A percentile compares a stretch with the other conserved stretches of the same genome.
Evolutionary conservation across 2,888 invertebrate species (phyloP).

Genomic region (Luperina nickerlii): DNA sequence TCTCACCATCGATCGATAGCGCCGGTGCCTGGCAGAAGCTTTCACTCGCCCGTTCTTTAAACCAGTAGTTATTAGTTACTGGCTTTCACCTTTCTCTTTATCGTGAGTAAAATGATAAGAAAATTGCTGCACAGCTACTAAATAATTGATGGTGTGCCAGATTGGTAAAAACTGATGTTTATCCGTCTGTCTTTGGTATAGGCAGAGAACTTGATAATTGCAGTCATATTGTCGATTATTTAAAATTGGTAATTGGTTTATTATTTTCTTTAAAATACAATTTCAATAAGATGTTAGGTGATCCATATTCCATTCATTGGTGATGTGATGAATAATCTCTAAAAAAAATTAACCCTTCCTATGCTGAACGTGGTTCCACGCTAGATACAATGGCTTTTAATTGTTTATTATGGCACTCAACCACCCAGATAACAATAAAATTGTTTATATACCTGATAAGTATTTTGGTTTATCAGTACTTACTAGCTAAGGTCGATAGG

Average conservation of each 20-base stretch:
- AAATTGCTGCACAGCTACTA: background rate
- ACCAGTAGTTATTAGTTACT: background rate
- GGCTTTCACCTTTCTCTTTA: slow-evolving; percentile 57
- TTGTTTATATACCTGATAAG: background rate
- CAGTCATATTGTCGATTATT: background rate
- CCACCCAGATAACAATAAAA: background rate
- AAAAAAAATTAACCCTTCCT: no score
- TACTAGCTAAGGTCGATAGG: background rate
- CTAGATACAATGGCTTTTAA: no score
- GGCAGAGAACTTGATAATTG: background rate
- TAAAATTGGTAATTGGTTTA: background rate
- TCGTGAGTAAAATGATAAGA: slow-evolving; percentile 21
- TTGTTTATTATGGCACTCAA: no score
- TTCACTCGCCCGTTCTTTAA: slow-evolving; percentile 25
- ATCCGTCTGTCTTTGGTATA: background rate
- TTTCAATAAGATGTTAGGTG: background rate
- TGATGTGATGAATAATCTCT: background rate
- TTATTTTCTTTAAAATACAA: background rate
- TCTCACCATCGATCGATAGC: slow-evolving; percentile 36
- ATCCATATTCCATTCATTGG: background rate
- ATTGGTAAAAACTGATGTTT: background rate
- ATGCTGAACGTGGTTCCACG: no score
- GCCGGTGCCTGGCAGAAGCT: slow-evolving; percentile 24
- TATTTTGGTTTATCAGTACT: background rate
- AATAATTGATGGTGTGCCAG: slow-evolving; percentile 5